Percentiles rank a stretch among this genome's conserved stretches.
These are phyloP conservation scores for Cichlasoma orientale DNA, from an alignment of 2,797 vertebrate genomes.

Conservation along the genomic window DNA sequence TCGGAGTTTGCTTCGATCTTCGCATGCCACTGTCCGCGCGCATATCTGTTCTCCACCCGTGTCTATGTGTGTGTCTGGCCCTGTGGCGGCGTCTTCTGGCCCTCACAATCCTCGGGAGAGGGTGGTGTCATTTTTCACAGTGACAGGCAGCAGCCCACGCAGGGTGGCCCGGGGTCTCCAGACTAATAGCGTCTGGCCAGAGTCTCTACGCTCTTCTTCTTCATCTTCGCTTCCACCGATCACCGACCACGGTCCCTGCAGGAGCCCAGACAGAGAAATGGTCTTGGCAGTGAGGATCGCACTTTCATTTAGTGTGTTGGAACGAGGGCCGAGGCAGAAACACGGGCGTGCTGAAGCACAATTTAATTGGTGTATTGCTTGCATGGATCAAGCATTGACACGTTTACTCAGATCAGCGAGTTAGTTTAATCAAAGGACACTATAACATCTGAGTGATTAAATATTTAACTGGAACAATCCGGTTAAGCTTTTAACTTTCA, in stretches of 20 bases:
- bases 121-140: conserved; percentile 81
- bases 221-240: conserved; percentile 30
- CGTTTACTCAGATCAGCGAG: conserved; percentile 55
- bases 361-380: conserved; percentile 57
- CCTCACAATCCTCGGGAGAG: conserved; percentile 70
- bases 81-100: conserved; percentile 66
- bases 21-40: background rate
- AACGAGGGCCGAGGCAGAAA: conserved; percentile 26
- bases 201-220: conserved; percentile 36
- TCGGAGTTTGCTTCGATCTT: conserved; percentile 53
- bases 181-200: conserved; percentile 78
- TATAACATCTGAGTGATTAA: conserved; percentile 54
- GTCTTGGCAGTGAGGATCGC: conserved; percentile 46
- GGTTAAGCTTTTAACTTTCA: conserved; percentile 36
- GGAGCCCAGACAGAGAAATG: conserved; percentile 47
- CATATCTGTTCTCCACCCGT: conserved; percentile 1
- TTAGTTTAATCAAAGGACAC: conserved; percentile 56
- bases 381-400: conserved; percentile 45
- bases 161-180: conserved; percentile 72
- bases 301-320: conserved; percentile 33
- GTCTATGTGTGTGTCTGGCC: conserved; percentile 26
- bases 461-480: conserved; percentile 51
- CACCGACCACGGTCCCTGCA: conserved; percentile 34
- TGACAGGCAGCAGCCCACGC: conserved; percentile 77
- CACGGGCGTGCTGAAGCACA: conserved; percentile 35